Evolutionary conservation across 1,140 invertebrate genomes (phyloP).

Genomic region (Octopus bimaculoides): DNA sequence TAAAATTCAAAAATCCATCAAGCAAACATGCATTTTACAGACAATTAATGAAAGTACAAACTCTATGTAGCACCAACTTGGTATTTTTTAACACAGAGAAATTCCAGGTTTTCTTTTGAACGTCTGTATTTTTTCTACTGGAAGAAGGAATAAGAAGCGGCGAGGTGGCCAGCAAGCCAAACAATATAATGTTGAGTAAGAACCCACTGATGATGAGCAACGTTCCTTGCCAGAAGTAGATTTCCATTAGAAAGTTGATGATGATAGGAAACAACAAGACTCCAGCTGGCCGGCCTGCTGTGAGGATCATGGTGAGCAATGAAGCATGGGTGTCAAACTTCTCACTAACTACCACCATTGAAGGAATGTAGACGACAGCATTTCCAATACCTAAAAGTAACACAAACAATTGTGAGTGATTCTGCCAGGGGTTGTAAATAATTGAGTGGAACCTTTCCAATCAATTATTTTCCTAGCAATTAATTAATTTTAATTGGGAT

Average conservation of each 20-base stretch:
- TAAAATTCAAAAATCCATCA: no score
- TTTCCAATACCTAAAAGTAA: not conserved
- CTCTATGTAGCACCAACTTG: not conserved
- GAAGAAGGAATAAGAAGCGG: not conserved
- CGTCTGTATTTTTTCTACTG: not conserved
- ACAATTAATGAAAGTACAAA: no score
- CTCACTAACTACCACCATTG: not conserved
- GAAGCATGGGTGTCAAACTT: not conserved
- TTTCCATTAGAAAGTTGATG: not conserved
- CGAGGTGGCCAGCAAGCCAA: not conserved
- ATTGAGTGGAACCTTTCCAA: no score
- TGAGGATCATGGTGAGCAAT: not conserved
- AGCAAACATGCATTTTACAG: no score
- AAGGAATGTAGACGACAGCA: not conserved
- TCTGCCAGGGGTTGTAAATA: not conserved
- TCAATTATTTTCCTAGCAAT: no score
- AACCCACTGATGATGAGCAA: not conserved
- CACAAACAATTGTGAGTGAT: not conserved
- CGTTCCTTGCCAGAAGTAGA: not conserved
- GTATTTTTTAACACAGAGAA: not conserved
- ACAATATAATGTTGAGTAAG: not conserved
- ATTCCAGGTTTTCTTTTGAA: not conserved
- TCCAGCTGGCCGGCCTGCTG: not conserved
- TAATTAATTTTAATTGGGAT: no score
- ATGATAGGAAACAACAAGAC: not conserved